Base-by-base conservation (phyloP, 2,113 vertebrate species). In the Progne subis region DNA sequence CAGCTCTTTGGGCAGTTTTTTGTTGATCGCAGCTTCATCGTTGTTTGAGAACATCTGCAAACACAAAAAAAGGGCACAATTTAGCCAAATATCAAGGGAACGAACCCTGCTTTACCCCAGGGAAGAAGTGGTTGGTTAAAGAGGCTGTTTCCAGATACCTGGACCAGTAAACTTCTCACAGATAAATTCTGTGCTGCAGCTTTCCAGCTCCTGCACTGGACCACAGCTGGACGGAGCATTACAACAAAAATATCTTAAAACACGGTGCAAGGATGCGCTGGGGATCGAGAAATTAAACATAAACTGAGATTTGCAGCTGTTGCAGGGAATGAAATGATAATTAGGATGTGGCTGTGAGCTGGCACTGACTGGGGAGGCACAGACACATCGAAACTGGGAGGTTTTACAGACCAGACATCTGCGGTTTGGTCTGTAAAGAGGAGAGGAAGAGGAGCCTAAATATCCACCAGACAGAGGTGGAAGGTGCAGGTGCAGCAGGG, bases 41-140 rank as follows among this genome's bases (percentile, higher is more conserved):
- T 98, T 99, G 98, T 99, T 99, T 96, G 99, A 99, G 98, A 99
- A 99, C 99, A 99, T 99, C 99, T 99, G 98, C 56, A 97, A 97
- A 90, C 59, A 59, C 17, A 46, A 11, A 39, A n/a, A 60, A 21
- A 90, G 0, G 20, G 63, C 29, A 87, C 8, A 21, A 8, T 15
- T 97, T 14, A 95, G 55, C 10, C 39, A 4, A 11, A 1, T 0
- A 6, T 17, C 41, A 32, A 39, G 28, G 44, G 39, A 65, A 60
- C 24, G 56, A 57, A 67, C 9, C 14, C n/a, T 13, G 4, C 25
- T 39, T 18, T 5, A 10, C 31, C 34, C 47, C 17, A 25, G 64
- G 82, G 50, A 69, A 56, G 56, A 10, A 80, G 83, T 5, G 26
- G 44, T 5, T 41, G 59, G 53, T 47, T 11, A 31, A 46, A 0